A percentile compares a stretch with the other conserved stretches of the same genome.
These are phyloP conservation scores for Caenorhabditis macrosperma DNA, from an alignment of 2,888 invertebrate species.

Conservation along the genomic window DNA sequence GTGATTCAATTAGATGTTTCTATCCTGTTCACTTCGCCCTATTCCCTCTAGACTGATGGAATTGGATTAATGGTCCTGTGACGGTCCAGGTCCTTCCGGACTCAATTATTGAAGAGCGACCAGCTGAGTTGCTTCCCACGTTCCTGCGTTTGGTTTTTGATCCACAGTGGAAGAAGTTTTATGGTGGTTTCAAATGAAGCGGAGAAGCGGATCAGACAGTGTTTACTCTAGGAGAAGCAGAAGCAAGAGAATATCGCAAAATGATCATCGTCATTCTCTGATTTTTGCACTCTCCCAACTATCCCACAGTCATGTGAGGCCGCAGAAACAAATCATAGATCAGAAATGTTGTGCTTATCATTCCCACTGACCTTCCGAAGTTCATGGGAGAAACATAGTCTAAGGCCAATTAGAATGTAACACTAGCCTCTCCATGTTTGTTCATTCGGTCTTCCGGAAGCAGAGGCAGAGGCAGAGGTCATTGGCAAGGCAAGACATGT, in stretches of 20 bases:
- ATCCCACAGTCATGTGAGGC: too few species aligned
- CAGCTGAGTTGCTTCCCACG: too few species aligned
- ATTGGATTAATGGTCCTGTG: background rate
- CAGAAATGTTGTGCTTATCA: background rate
- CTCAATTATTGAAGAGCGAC: too few species aligned
- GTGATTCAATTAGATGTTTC: background rate
- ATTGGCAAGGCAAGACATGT: constrained; percentile 10
- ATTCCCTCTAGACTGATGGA: too few species aligned
- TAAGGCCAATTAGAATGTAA: constrained; percentile 12
- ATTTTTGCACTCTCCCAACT: constrained; percentile 1
- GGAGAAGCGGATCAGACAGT: background rate
- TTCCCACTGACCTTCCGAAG: background rate
- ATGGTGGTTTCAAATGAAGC: too few species aligned
- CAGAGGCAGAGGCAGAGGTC: constrained; percentile 34
- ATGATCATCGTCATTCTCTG: too few species aligned
- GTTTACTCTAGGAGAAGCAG: background rate
- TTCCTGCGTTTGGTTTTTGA: constrained; percentile 3
- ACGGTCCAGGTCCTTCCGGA: background rate
- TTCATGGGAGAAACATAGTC: background rate
- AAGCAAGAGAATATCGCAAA: too few species aligned
- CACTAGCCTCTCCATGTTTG: constrained; percentile 12
- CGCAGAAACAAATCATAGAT: too few species aligned
- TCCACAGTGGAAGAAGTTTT: too few species aligned
- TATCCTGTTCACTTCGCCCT: constrained; percentile 14
- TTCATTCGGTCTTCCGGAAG: constrained; percentile 28